Conservation (phyloP, 2,113 vertebrate genomes). For the Cephalopholis sonnerati region DNA sequence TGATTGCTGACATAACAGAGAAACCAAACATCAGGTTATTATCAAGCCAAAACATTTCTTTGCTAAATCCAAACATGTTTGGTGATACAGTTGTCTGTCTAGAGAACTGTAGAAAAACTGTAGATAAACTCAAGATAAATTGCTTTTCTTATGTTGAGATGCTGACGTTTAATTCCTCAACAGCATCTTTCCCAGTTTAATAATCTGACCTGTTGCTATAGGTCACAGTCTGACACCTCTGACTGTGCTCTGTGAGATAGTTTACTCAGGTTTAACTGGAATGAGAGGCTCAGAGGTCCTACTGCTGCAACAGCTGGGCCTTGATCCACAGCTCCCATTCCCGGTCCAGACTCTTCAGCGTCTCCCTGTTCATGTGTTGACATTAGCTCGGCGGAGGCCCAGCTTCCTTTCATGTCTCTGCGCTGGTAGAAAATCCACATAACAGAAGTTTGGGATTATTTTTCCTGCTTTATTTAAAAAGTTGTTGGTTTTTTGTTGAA, state of each 20-base stretch:
- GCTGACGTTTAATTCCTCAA: not conserved
- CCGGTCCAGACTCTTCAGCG: conserved; percentile 4
- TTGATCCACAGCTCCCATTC: conserved; percentile 46
- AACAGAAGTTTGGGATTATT: not conserved
- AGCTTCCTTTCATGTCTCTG: conserved; percentile 15
- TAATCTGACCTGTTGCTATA: not conserved
- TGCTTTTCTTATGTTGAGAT: not conserved
- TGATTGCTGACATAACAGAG: not conserved
- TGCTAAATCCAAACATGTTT: accelerated
- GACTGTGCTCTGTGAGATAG: conserved; percentile 23
- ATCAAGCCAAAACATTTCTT: not conserved
- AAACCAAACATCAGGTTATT: not conserved
- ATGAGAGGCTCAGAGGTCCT: conserved; percentile 29
- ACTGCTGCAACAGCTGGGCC: conserved; percentile 58
- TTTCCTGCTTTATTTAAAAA: not conserved
- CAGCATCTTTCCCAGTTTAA: not conserved
- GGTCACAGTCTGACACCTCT: not conserved
- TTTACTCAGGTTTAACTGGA: conserved; percentile 41
- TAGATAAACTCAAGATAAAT: not conserved
- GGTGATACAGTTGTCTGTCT: not conserved
- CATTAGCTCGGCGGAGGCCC: conserved; percentile 24
- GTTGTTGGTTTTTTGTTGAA: not conserved
- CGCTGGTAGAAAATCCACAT: not conserved
- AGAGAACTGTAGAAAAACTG: not conserved
- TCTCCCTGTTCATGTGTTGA: conserved; percentile 36